These are phyloP conservation scores for Chloroceryle amazona DNA, from an alignment of 2,797 vertebrate genomes.

Conservation along the genomic window DNA sequence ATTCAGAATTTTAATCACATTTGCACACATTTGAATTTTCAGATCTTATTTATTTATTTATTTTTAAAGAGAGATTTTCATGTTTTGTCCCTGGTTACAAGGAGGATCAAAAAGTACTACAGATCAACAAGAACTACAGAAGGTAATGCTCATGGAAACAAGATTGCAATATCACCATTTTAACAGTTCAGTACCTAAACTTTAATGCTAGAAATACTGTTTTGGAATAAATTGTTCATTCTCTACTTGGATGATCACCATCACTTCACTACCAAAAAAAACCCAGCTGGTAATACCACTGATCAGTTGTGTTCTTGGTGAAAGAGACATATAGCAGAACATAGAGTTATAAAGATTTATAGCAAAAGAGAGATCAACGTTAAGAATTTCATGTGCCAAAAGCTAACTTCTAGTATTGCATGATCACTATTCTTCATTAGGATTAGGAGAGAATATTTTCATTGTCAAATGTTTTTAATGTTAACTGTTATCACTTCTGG, in stretches of 20 bases:
- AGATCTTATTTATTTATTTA: background rate
- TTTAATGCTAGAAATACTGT: background rate
- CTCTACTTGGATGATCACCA: background rate
- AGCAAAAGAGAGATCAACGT: background rate
- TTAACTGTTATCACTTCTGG: background rate
- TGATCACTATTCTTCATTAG: background rate
- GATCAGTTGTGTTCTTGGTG: background rate
- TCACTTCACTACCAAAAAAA: background rate
- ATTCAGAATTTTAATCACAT: background rate
- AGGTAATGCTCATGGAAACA: background rate
- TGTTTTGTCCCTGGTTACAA: background rate
- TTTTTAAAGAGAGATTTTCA: background rate
- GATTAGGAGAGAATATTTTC: background rate
- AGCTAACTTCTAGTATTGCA: background rate
- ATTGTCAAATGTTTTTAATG: background rate
- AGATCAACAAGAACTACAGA: background rate
- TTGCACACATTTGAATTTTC: background rate
- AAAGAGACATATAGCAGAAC: background rate
- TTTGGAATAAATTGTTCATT: background rate
- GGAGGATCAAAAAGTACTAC: background rate
- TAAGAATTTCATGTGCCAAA: background rate
- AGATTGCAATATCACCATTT: background rate
- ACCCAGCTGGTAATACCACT: background rate
- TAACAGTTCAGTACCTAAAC: background rate
- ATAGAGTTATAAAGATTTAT: background rate